These are phyloP conservation scores for Hirtodrosophila cameraria DNA, from an alignment of 2,888 invertebrate genomes.

Conservation along the genomic window DNA sequence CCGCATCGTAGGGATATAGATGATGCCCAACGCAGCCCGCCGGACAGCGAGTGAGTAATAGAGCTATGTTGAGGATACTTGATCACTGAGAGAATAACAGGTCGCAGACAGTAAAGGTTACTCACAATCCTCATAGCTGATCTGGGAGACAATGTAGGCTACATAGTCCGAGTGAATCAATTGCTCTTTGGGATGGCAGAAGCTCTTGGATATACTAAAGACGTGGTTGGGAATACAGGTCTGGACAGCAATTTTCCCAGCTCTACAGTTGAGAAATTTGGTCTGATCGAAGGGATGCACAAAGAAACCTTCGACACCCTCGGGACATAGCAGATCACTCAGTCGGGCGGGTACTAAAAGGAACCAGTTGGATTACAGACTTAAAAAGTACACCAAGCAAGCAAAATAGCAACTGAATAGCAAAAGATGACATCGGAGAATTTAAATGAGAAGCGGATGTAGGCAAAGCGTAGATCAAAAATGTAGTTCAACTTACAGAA, in stretches of 20 bases:
- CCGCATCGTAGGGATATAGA: constrained; percentile 87
- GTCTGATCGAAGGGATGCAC: constrained; percentile 87
- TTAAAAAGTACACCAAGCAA: neutral
- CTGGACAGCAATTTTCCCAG: constrained; percentile 87
- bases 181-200: constrained; percentile 86
- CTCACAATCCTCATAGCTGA: constrained; percentile 78
- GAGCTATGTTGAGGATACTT: constrained; percentile 40
- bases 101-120: constrained; percentile 5
- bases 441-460: constrained; percentile 58
- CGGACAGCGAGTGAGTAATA: constrained; percentile 83
- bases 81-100: neutral
- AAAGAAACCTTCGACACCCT: constrained; percentile 86
- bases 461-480: neutral
- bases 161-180: constrained; percentile 82
- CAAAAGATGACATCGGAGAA: constrained; percentile 20
- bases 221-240: constrained; percentile 87
- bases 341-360: constrained; percentile 37
- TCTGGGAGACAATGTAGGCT: constrained; percentile 64
- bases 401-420: constrained; percentile 26
- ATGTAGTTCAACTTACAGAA: constrained; percentile 56
- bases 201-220: constrained; percentile 86
- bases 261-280: constrained; percentile 88
- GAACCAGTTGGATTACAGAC: constrained; percentile 28
- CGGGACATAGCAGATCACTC: constrained; percentile 83
- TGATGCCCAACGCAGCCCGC: constrained; percentile 86